These are phyloP conservation scores for Agonopterix heracliana DNA, from an alignment of 2,888 invertebrate genomes.

Conservation along the genomic window DNA sequence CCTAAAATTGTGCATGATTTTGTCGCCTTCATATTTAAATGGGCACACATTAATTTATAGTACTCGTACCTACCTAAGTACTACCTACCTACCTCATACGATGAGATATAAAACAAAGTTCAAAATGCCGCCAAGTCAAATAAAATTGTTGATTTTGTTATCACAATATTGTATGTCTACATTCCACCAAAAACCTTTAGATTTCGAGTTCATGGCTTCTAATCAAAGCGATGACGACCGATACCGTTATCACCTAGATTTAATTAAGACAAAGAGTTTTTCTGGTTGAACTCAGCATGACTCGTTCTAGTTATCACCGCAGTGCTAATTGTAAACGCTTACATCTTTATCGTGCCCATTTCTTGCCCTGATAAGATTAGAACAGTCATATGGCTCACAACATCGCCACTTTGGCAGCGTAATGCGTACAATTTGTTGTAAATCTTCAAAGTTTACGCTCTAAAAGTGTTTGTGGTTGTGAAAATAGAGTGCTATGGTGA, in stretches of 20 bases:
- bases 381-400: conserved; percentile 56
- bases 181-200: too few relatives aligned
- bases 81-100: too few relatives aligned
- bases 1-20: too few relatives aligned
- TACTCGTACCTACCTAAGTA: too few relatives aligned
- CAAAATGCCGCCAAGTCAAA: too few relatives aligned
- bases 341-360: conserved; percentile 60
- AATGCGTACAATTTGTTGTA: conserved; percentile 22
- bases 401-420: conserved; percentile 38
- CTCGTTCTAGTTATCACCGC: conserved; percentile 49
- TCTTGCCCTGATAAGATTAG: conserved; percentile 62
- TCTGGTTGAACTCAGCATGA: conserved; percentile 34
- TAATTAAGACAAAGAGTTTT: conserved; percentile 25
- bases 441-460: conserved; percentile 15
- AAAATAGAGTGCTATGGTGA: conserved; percentile 41
- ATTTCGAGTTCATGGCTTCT: too few relatives aligned
- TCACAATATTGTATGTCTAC: too few relatives aligned
- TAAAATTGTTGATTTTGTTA: too few relatives aligned
- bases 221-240: conserved; percentile 13
- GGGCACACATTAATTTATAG: too few relatives aligned
- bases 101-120: too few relatives aligned
- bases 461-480: conserved; percentile 22
- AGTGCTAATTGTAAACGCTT: conserved; percentile 60
- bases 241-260: conserved; percentile 37
- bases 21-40: too few relatives aligned